Evolutionary conservation across 2,888 invertebrate genomes (phyloP).

Genomic region (Archaeoteleia sp.): DNA sequence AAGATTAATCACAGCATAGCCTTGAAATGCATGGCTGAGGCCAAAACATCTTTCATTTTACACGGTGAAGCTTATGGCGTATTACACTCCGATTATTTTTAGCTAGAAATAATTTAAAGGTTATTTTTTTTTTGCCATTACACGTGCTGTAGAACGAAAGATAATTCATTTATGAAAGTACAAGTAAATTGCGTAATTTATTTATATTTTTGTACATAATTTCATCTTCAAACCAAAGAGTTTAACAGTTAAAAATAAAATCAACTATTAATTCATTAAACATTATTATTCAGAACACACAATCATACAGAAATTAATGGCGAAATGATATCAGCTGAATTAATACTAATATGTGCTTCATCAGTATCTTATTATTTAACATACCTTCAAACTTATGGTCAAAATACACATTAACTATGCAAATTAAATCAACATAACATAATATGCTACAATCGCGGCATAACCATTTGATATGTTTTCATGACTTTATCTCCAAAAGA

Average conservation of each 20-base stretch:
- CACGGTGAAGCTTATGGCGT: slow-evolving; percentile 7
- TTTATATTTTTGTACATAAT: too few relatives aligned
- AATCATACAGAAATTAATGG: too few relatives aligned
- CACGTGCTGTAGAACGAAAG: background rate
- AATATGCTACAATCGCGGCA: slow-evolving; percentile 6
- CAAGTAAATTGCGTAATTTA: too few relatives aligned
- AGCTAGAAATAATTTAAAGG: slow-evolving; percentile 1
- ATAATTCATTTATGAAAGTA: background rate
- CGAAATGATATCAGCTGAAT: too few relatives aligned
- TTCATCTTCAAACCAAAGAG: too few relatives aligned
- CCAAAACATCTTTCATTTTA: background rate
- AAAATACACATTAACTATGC: slow-evolving; percentile 1
- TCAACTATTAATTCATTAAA: too few relatives aligned
- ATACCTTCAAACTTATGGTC: background rate
- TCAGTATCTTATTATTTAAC: slow-evolving; percentile 1
- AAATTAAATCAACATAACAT: slow-evolving; percentile 4
- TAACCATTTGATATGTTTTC: slow-evolving; percentile 11
- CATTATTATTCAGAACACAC: too few relatives aligned
- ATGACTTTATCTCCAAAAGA: slow-evolving; percentile 6
- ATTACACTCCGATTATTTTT: slow-evolving; percentile 6
- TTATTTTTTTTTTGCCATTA: background rate
- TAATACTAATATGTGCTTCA: too few relatives aligned
- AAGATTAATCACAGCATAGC: background rate
- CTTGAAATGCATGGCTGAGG: slow-evolving; percentile 3
- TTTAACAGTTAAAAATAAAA: too few relatives aligned